Percentiles rank a stretch among this genome's conserved stretches.
Conservation (phyloP, 1,140 invertebrate species). For the Drosophila nikananu region DNA sequence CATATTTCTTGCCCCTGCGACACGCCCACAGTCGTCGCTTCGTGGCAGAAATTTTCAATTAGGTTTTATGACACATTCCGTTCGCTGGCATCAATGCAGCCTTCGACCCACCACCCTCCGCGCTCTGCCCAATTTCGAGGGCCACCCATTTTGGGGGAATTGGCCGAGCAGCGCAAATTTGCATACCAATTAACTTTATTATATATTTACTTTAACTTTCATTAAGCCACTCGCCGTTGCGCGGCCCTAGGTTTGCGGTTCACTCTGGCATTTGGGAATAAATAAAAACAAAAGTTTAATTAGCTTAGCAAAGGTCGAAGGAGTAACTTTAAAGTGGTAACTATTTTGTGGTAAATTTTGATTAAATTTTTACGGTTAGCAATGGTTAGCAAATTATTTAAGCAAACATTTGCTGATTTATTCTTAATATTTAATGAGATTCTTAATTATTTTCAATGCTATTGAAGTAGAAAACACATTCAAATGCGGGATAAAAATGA, state of each 20-base stretch:
- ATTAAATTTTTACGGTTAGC: neutral
- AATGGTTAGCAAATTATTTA: neutral
- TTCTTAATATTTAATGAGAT: too few relatives aligned
- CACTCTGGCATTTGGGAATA: slow-evolving; percentile 1
- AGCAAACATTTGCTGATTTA: neutral
- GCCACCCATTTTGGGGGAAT: slow-evolving; percentile 46
- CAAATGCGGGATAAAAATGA: neutral
- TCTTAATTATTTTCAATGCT: too few relatives aligned
- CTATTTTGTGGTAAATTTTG: neutral
- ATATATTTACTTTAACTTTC: slow-evolving; percentile 62
- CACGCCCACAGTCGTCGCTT: slow-evolving; percentile 21
- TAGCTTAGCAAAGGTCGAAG: slow-evolving; percentile 16
- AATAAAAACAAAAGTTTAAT: slow-evolving; percentile 26
- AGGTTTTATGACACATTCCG: slow-evolving; percentile 73
- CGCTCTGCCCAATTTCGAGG: neutral
- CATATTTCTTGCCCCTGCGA: slow-evolving; percentile 37
- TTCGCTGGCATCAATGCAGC: slow-evolving; percentile 41
- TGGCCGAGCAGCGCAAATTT: slow-evolving; percentile 60
- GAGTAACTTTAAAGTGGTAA: neutral
- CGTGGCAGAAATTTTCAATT: slow-evolving; percentile 70
- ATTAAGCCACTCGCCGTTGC: slow-evolving; percentile 22
- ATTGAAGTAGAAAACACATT: too few relatives aligned
- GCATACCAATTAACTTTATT: slow-evolving; percentile 77
- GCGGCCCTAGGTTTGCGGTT: slow-evolving; percentile 19
- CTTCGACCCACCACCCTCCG: slow-evolving; percentile 8